These are phyloP conservation scores for Nebria ingens DNA, from an alignment of 1,140 invertebrate species.

Conservation along the genomic window DNA sequence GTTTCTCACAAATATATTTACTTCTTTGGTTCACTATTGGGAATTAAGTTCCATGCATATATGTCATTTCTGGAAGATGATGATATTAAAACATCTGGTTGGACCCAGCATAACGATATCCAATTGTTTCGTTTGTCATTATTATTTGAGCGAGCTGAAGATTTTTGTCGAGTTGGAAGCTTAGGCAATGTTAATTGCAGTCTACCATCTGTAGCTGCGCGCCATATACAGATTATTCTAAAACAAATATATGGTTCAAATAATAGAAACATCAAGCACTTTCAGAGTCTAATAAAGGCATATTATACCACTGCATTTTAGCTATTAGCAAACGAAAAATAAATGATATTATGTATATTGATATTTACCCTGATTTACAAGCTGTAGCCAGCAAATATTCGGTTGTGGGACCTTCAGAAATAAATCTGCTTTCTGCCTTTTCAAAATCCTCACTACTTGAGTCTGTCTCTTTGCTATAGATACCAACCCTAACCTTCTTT, in stretches of 20 bases:
- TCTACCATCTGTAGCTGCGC: constrained; percentile 42
- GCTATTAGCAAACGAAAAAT: too few species aligned
- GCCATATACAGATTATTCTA: constrained; percentile 43
- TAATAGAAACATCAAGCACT: constrained; percentile 9
- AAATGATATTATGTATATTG: neutral
- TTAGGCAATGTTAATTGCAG: constrained; percentile 35
- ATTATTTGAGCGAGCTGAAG: constrained; percentile 12
- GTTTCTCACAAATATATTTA: too few species aligned
- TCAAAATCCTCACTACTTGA: too few species aligned
- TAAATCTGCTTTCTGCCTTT: too few species aligned
- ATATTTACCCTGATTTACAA: neutral
- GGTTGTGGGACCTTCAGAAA: too few species aligned
- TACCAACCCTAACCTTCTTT: too few species aligned
- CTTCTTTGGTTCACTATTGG: constrained; percentile 16
- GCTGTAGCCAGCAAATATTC: constrained; percentile 5
- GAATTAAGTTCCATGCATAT: constrained; percentile 37
- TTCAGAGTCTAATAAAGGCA: too few species aligned
- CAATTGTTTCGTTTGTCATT: constrained; percentile 26
- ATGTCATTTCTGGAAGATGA: constrained; percentile 42
- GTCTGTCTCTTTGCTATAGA: too few species aligned
- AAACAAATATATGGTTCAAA: constrained; percentile 16
- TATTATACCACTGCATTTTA: too few species aligned
- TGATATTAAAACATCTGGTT: constrained; percentile 36
- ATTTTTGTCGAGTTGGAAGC: constrained; percentile 17
- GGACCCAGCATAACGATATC: constrained; percentile 45